These are phyloP conservation scores for Megaleporinus macrocephalus DNA, from an alignment of 2,113 vertebrate species.

Conservation along the genomic window DNA sequence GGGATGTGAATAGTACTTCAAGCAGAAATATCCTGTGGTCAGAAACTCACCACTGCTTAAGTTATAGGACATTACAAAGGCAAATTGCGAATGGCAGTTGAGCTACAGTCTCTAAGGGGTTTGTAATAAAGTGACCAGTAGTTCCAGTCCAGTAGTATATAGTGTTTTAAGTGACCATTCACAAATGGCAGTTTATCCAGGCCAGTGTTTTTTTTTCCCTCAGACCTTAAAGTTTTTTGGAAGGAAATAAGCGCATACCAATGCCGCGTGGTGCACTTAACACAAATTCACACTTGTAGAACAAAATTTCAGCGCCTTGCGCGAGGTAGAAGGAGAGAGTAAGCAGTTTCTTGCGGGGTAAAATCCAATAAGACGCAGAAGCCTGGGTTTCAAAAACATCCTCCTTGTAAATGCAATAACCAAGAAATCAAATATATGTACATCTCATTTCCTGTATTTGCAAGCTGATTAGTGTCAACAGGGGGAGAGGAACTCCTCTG, in stretches of 20 bases:
- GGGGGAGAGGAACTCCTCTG: slow-evolving; percentile 44
- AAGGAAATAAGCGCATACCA: slow-evolving; percentile 10
- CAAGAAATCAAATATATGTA: slow-evolving; percentile 62
- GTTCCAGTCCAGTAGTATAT: slow-evolving; percentile 34
- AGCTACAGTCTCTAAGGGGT: not conserved
- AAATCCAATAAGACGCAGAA: slow-evolving; percentile 47
- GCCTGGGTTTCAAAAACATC: slow-evolving; percentile 40
- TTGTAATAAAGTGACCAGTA: not conserved
- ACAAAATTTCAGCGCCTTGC: not conserved
- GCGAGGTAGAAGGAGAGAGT: slow-evolving; percentile 31
- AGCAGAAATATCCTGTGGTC: too few relatives aligned
- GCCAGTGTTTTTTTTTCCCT: not conserved
- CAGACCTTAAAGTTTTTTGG: not conserved
- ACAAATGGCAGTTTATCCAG: slow-evolving; percentile 23
- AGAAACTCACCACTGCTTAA: too few relatives aligned
- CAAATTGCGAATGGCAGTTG: too few relatives aligned
- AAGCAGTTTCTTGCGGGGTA: slow-evolving; percentile 38
- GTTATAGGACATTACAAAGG: too few relatives aligned
- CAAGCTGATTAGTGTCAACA: slow-evolving; percentile 60
- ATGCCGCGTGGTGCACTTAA: slow-evolving; percentile 10
- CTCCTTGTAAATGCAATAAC: slow-evolving; percentile 60
- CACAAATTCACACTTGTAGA: slow-evolving; percentile 28
- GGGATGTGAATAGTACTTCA: too few relatives aligned
- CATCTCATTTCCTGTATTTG: slow-evolving; percentile 61
- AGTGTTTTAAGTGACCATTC: slow-evolving; percentile 33